Evolutionary conservation across 2,113 vertebrate species (phyloP), one percentile per base, ranked within the genome.

Genomic region (Podarcis muralis): DNA sequence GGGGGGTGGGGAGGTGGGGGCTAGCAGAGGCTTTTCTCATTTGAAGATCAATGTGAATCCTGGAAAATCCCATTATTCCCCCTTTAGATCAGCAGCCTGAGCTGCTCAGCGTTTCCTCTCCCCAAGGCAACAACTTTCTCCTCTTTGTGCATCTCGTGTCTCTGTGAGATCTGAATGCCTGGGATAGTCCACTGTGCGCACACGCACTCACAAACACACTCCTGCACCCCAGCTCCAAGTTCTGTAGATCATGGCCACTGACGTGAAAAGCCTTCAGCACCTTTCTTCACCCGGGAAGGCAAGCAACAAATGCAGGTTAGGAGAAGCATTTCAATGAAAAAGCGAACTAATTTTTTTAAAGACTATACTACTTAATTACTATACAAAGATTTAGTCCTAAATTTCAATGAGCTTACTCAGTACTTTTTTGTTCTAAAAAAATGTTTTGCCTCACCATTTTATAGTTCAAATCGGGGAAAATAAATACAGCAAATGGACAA

Each of bases 1-100:
- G 90, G 93, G 96, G 86, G 68, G 59, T 69, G 68, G 68, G 68
- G 68, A 27, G 43, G 87, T 66, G 89, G 93, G 96, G 95, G 93
- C 95, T 96, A 97, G 94, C 95, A 94, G 94, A 95, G 91, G 95
- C 94, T 96, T 95, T 96, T 97, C 96, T 97, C 95, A 93, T 97
- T 94, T 95, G 91, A 96, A 95, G 96, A 96, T 96, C 97, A 97
- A 88, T 96, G 96, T 96, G 97, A 97, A 96, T 96, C 96, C 95
- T 89, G 93, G 96, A 96, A 97, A 98, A 98, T 98, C 97, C 96
- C 96, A 97, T 98, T 97, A 98, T 97, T 97, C 94, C 95, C 94
- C 95, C 95, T 96, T 97, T 94, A 95, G 95, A 94, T 92, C 95
- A 95, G 93, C 93, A 93, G 95, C 93, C 96, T 95, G 95, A 96